phyloP scores from a whole-genome alignment of 2,888 invertebrate genomes.

The Elysia crispata region DNA sequence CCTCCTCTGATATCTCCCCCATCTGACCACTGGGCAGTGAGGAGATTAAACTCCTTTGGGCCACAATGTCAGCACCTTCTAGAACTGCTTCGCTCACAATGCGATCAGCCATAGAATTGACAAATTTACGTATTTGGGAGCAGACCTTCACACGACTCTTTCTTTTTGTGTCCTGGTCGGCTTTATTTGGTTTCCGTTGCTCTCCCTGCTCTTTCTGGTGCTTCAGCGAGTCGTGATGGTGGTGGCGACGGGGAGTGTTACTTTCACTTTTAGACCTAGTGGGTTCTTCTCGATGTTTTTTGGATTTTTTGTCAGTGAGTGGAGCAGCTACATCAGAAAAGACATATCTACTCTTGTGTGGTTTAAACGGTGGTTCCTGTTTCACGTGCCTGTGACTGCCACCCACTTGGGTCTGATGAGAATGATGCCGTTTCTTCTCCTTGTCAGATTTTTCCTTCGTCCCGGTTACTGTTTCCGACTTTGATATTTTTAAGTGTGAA shows the following conservation, averaged over 20 bases:
- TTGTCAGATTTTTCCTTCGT: background rate
- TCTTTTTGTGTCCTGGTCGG: background rate
- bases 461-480: background rate
- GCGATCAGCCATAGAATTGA: slow-evolving; percentile 42
- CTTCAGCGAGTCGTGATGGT: background rate
- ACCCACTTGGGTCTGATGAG: background rate
- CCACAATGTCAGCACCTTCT: slow-evolving; percentile 41
- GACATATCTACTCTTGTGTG: slow-evolving; percentile 42
- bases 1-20: slow-evolving; percentile 47
- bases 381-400: background rate
- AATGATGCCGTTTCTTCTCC: background rate
- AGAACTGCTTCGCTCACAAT: slow-evolving; percentile 38
- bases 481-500: background rate
- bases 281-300: background rate
- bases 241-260: background rate
- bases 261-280: background rate
- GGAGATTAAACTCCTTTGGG: slow-evolving; percentile 1
- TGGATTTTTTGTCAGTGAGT: slow-evolving; percentile 54
- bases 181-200: background rate
- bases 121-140: slow-evolving; percentile 36
- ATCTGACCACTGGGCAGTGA: background rate
- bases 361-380: slow-evolving; percentile 3
- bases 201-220: slow-evolving; percentile 10
- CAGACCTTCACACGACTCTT: background rate
- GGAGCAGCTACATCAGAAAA: slow-evolving; percentile 46